Base-by-base conservation (phyloP, 1,140 invertebrate genomes). In the Zaprionus nigranus region DNA sequence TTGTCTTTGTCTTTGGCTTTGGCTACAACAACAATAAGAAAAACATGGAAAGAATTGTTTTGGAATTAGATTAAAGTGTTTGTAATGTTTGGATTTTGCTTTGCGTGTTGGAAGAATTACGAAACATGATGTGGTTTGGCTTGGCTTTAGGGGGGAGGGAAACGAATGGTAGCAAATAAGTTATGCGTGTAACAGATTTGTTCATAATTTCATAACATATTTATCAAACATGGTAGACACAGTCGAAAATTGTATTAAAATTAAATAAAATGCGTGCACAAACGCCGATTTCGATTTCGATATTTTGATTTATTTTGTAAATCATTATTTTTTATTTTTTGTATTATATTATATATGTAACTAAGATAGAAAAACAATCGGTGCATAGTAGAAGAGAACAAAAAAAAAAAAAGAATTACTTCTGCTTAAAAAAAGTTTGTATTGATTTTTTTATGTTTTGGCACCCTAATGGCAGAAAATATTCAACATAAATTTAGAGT, bases 181-280 rank as follows among this genome's bases (percentile, higher is more conserved):
- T 78, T 62, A 75, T 74, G 75, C 58, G 46, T 60, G n/a, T 59
- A 78, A 68, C 68, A 51, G 15, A 58, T 76, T 76, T 76, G 40
- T 17, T 76, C 56, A 71, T 64, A 75, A 75, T 64, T 75, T 70
- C 58, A 64, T 75, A 70, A 63, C 66, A 70, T 58, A 58, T 51
- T 69, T 59, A 59, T 70, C 30, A 71, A 66, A 72, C 63, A 72
- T 62, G 53, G 46, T 59, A 73, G 77, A 65, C 69, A 82, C 79
- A 79, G 62, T 79, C 43, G 53, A 80, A 78, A 83, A 51, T 34
- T 71, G 46, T 53, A 71, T 66, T 67, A 64, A 69, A 78, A 74
- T 72, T 65, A 75, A 83, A 85, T 81, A 78, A 87, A 91, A 85
- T 87, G 88, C 88, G 91, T 91, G 91, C 91, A 91, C 90, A 92